These are phyloP conservation scores for Linurgus olivaceus DNA, from an alignment of 2,797 vertebrate species.

Conservation along the genomic window DNA sequence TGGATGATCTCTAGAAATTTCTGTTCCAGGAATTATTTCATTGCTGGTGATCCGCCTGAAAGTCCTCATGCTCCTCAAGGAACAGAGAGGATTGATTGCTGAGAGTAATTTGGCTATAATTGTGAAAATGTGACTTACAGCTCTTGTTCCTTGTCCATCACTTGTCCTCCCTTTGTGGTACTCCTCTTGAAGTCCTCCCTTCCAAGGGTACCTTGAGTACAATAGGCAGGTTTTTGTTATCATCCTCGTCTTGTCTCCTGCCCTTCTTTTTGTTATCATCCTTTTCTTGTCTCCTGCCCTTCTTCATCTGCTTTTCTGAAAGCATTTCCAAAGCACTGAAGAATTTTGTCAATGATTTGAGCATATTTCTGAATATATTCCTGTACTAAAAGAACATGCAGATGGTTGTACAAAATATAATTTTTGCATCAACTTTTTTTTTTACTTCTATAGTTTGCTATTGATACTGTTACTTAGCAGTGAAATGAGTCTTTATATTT, in stretches of 20 bases:
- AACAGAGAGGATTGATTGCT: neutral
- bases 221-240: neutral
- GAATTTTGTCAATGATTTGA: neutral
- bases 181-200: neutral
- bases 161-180: neutral
- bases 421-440: neutral
- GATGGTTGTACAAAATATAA: neutral
- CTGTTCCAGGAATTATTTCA: neutral
- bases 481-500: neutral
- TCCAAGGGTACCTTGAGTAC: neutral
- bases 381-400: fast-evolving
- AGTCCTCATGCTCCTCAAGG: neutral
- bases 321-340: neutral
- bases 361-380: neutral
- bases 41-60: neutral
- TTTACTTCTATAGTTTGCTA: neutral
- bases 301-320: neutral
- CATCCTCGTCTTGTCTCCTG: neutral
- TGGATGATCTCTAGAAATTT: neutral
- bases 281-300: neutral
- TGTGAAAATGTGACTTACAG: neutral
- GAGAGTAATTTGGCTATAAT: neutral
- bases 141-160: neutral
- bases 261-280: neutral
- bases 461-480: neutral